Evolutionary conservation across 2,888 invertebrate genomes (phyloP).

Genomic region (Synergus gifuensis): DNA sequence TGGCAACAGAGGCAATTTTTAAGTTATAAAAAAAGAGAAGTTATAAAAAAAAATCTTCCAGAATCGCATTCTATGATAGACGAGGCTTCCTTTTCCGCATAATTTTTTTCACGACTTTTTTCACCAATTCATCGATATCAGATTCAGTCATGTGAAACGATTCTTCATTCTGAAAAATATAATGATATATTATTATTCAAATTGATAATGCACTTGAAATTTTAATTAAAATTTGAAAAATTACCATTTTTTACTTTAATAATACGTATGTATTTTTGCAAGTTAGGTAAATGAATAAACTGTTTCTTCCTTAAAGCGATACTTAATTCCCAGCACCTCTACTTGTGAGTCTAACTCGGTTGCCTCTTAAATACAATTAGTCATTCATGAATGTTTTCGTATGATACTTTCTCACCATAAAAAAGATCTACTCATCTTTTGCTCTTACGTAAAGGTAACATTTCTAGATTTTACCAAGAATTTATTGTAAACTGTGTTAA

Average conservation of each 20-base stretch:
- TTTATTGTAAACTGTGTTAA: constrained; percentile 4
- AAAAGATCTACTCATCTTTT: constrained; percentile 24
- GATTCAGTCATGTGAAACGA: background rate
- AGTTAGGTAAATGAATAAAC: background rate
- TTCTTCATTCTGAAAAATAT: background rate
- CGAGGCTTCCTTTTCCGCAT: background rate
- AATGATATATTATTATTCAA: background rate
- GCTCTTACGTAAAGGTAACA: constrained; percentile 19
- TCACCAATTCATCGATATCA: background rate
- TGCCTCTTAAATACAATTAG: constrained; percentile 12
- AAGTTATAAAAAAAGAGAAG: background rate
- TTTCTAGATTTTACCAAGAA: constrained; percentile 15
- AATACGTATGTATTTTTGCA: background rate
- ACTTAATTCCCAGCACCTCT: too few relatives aligned
- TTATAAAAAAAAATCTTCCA: background rate
- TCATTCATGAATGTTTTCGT: constrained; percentile 10
- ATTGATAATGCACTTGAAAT: background rate
- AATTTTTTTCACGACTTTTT: background rate
- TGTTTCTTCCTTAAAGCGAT: background rate
- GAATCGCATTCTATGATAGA: background rate
- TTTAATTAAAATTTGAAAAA: background rate
- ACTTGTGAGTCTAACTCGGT: background rate
- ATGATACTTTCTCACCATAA: constrained; percentile 36
- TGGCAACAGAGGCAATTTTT: background rate
- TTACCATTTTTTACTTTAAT: background rate